Evolutionary conservation across 2,888 invertebrate species (phyloP).

Genomic region (Caenorhabditis doughertyi): DNA sequence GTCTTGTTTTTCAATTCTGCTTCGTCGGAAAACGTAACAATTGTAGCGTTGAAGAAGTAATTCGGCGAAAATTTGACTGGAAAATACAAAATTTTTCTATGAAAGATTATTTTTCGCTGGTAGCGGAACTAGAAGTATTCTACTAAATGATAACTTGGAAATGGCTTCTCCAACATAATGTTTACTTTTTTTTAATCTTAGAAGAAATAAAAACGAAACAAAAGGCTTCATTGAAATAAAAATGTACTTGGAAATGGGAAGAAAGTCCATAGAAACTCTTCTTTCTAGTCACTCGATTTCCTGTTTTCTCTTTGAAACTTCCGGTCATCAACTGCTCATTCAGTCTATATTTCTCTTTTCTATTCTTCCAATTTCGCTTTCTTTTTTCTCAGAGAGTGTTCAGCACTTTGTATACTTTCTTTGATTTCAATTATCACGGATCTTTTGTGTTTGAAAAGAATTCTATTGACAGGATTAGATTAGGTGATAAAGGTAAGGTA

Average conservation of each 20-base stretch:
- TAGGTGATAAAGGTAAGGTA: background rate
- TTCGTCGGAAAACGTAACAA: background rate
- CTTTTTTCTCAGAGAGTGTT: background rate
- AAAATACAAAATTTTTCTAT: too few species aligned
- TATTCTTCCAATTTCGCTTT: background rate
- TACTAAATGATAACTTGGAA: too few species aligned
- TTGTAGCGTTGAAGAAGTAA: background rate
- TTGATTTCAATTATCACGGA: background rate
- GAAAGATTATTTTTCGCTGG: too few species aligned
- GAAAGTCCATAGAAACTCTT: slow-evolving; percentile 13
- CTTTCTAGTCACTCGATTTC: slow-evolving; percentile 13
- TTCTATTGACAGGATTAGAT: background rate
- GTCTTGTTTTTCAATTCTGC: background rate
- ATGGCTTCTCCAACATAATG: too few species aligned
- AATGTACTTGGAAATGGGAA: background rate
- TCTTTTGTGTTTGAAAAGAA: slow-evolving; percentile 4
- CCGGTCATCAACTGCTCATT: slow-evolving; percentile 42
- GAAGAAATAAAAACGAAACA: background rate
- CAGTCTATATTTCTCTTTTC: background rate
- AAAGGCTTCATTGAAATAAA: background rate
- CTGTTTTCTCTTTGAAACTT: slow-evolving; percentile 29
- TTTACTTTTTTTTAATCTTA: too few species aligned
- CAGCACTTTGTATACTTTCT: background rate
- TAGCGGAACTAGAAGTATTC: too few species aligned
- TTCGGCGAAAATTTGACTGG: background rate